Conservation (phyloP, 2,113 vertebrate genomes). For the Pleuronectes platessa region DNA sequence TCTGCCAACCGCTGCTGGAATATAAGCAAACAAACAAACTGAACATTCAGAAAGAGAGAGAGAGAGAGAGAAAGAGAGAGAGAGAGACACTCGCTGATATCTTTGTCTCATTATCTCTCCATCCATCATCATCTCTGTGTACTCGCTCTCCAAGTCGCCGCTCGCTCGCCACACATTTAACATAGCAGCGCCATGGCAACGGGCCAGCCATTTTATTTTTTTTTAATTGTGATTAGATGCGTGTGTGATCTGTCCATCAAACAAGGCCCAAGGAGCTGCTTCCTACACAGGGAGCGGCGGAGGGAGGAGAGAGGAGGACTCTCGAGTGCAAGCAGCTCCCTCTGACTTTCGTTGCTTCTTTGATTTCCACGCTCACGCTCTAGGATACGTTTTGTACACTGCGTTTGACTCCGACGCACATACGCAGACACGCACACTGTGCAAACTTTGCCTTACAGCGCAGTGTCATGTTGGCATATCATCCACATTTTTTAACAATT, state of each 20-base stretch:
- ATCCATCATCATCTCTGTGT: slow-evolving; percentile 38
- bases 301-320: slow-evolving; percentile 3
- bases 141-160: slow-evolving; percentile 27
- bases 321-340: slow-evolving; percentile 40
- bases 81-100: slow-evolving; percentile 24
- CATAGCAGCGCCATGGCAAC: slow-evolving; percentile 75
- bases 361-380: slow-evolving; percentile 50
- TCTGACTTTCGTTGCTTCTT: slow-evolving; percentile 54
- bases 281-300: slow-evolving; percentile 39
- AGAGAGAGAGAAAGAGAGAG: slow-evolving; percentile 1
- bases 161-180: slow-evolving; percentile 61
- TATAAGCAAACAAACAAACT: slow-evolving; percentile 25
- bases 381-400: slow-evolving; percentile 56
- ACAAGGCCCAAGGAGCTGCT: slow-evolving; percentile 31
- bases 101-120: slow-evolving; percentile 57
- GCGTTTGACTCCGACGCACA: slow-evolving; percentile 32
- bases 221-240: slow-evolving; percentile 75
- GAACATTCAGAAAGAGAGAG: slow-evolving; percentile 1
- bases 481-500: slow-evolving; percentile 59
- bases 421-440: slow-evolving; percentile 15
- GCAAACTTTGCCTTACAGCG: slow-evolving; percentile 60
- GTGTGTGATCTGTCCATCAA: slow-evolving; percentile 73
- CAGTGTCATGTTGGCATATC: slow-evolving; percentile 49
- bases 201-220: slow-evolving; percentile 62
- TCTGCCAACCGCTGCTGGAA: slow-evolving; percentile 26